These are phyloP conservation scores for Calypte anna DNA, from an alignment of 2,113 vertebrate species.

Conservation along the genomic window DNA sequence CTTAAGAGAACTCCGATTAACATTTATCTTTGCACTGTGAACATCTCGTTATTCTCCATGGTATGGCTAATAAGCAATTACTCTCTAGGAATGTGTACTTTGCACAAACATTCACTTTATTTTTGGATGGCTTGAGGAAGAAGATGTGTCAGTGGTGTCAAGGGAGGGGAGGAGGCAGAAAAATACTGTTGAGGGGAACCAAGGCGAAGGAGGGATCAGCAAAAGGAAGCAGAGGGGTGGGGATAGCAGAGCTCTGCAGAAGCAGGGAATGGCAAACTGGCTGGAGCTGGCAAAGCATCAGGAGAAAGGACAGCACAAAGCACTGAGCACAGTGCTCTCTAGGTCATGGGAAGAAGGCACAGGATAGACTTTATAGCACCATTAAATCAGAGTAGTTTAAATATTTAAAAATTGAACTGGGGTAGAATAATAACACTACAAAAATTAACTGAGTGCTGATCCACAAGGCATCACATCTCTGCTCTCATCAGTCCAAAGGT, in stretches of 20 bases:
- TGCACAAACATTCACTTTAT: background rate
- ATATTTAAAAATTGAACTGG: background rate
- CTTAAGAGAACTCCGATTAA: background rate
- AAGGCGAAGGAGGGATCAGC: background rate
- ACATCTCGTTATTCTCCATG: background rate
- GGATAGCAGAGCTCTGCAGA: background rate
- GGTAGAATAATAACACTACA: background rate
- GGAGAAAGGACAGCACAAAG: background rate
- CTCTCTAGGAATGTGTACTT: background rate
- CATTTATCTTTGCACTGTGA: background rate
- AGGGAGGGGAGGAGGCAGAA: background rate
- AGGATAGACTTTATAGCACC: background rate
- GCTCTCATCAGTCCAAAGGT: background rate
- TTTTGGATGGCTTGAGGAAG: slow-evolving; percentile 3
- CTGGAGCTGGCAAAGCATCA: background rate
- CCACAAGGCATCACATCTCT: background rate
- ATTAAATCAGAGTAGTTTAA: background rate
- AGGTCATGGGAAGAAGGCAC: background rate
- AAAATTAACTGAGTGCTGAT: background rate
- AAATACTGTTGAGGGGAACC: background rate
- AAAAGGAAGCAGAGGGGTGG: background rate
- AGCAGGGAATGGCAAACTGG: background rate
- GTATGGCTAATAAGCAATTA: background rate
- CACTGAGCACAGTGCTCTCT: background rate
- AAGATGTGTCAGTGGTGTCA: background rate